Conservation (phyloP, 2,797 vertebrate genomes). For the Amblyraja radiata region DNA sequence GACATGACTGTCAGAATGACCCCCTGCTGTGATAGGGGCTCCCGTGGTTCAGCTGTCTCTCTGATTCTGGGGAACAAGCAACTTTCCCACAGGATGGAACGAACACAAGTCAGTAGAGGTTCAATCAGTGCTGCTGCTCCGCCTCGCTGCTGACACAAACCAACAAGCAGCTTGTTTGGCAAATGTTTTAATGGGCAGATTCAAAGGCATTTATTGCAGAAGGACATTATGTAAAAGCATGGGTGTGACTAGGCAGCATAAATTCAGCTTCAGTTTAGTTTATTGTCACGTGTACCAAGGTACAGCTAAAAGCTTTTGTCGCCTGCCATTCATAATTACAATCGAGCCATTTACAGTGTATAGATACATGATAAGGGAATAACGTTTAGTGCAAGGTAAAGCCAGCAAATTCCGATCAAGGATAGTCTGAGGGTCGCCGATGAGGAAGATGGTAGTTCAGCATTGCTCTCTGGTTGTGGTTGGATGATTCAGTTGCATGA, state of each 20-base stretch:
- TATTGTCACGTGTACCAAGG: too few relatives aligned
- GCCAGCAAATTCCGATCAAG: too few relatives aligned
- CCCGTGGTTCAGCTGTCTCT: background rate
- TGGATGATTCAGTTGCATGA: too few relatives aligned
- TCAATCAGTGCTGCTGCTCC: background rate
- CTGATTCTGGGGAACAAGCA: background rate
- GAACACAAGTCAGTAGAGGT: background rate
- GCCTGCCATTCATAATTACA: too few relatives aligned
- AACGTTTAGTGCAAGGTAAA: too few relatives aligned
- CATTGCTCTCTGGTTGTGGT: too few relatives aligned
- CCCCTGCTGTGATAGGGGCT: background rate
- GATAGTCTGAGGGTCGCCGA: too few relatives aligned
- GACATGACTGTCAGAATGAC: background rate
- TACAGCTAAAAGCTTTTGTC: too few relatives aligned
- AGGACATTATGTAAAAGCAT: background rate
- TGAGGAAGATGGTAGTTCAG: too few relatives aligned
- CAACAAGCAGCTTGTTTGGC: background rate
- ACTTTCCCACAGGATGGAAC: background rate
- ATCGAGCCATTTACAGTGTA: too few relatives aligned
- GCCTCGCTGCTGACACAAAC: background rate
- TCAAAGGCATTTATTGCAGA: background rate
- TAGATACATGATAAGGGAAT: too few relatives aligned
- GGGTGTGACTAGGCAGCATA: background rate
- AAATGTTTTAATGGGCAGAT: background rate
- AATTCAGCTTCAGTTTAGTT: too few relatives aligned